These are phyloP conservation scores for Hesperia comma DNA, from an alignment of 2,888 invertebrate species.

Conservation along the genomic window DNA sequence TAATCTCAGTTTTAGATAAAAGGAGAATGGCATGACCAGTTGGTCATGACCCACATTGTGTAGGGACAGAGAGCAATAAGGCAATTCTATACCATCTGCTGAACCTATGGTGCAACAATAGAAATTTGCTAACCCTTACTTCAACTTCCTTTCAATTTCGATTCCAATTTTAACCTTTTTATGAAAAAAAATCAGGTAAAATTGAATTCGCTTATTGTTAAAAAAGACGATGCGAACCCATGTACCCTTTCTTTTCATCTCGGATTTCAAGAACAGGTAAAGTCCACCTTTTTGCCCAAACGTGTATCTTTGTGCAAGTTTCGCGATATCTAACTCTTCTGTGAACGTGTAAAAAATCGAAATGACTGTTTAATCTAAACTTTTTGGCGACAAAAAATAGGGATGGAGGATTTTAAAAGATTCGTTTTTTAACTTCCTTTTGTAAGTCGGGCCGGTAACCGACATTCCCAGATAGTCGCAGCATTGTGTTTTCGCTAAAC, in stretches of 20 bases:
- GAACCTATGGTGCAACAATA: slow-evolving; percentile 55
- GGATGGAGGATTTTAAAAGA: slow-evolving; percentile 65
- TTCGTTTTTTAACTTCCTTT: slow-evolving; percentile 77
- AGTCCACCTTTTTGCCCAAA: slow-evolving; percentile 70
- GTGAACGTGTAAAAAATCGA: slow-evolving; percentile 64
- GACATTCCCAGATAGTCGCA: slow-evolving; percentile 79
- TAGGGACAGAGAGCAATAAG: slow-evolving; percentile 70
- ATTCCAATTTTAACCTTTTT: slow-evolving; percentile 67
- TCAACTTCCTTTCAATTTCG: slow-evolving; percentile 74
- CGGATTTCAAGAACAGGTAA: slow-evolving; percentile 83
- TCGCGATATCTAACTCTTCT: slow-evolving; percentile 78
- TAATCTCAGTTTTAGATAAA: slow-evolving; percentile 14
- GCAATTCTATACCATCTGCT: slow-evolving; percentile 69
- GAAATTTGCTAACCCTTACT: slow-evolving; percentile 71
- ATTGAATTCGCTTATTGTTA: slow-evolving; percentile 55
- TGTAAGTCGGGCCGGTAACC: slow-evolving; percentile 73
- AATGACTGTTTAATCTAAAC: slow-evolving; percentile 76
- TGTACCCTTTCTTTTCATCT: slow-evolving; percentile 81
- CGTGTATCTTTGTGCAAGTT: slow-evolving; percentile 73
- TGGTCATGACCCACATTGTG: slow-evolving; percentile 66
- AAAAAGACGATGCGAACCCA: slow-evolving; percentile 69
- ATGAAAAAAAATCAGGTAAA: slow-evolving; percentile 69
- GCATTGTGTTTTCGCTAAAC: slow-evolving; percentile 74
- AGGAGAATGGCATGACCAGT: slow-evolving; percentile 33
- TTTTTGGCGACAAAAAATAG: slow-evolving; percentile 71